Conservation (phyloP, 2,797 vertebrate genomes). For the Mus caroli region DNA sequence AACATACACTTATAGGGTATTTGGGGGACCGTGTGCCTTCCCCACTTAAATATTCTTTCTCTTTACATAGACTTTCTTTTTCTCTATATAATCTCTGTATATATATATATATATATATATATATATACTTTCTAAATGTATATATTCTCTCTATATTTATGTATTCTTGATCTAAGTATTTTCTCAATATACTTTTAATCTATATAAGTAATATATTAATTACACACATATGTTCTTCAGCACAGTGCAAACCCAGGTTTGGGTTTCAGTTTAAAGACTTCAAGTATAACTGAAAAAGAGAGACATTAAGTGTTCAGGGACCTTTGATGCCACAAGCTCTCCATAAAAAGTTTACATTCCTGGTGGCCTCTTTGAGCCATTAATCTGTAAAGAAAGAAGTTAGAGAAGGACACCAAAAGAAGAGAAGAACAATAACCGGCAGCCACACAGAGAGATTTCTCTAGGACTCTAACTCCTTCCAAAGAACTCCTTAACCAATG, state of each 20-base stretch:
- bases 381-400: slow-evolving; percentile 8
- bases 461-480: neutral
- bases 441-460: neutral
- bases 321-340: neutral
- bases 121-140: neutral
- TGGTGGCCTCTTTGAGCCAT: neutral
- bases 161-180: neutral
- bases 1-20: neutral
- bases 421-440: neutral
- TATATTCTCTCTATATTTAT: neutral
- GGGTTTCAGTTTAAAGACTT: neutral
- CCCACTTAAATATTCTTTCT: neutral
- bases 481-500: neutral
- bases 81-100: neutral
- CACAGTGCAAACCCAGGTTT: neutral
- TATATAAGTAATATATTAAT: neutral
- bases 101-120: neutral
- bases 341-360: neutral
- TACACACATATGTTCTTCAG: neutral
- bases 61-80: neutral
- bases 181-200: neutral
- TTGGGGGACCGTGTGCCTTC: neutral
- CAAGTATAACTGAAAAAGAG: neutral
- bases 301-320: neutral
- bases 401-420: neutral